Conservation (phyloP, 1,140 invertebrate genomes). For the Euwallacea similis region DNA sequence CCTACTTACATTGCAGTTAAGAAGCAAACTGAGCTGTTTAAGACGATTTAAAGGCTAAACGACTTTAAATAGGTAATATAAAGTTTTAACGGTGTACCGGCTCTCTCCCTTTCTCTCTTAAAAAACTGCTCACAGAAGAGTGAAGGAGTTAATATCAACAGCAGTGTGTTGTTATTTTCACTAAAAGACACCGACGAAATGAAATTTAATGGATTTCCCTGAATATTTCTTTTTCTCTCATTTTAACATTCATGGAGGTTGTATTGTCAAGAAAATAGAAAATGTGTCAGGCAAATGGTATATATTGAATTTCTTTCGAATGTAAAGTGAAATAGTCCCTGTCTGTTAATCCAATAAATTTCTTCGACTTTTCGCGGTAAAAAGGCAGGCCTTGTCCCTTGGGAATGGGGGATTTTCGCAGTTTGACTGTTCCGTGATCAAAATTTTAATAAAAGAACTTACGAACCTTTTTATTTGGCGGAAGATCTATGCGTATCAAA, state of each 20-base stretch:
- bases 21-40: slow-evolving; percentile 1
- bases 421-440: slow-evolving; percentile 28
- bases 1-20: slow-evolving; percentile 5
- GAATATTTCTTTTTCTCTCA: slow-evolving; percentile 34
- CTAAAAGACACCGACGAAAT: slow-evolving; percentile 7
- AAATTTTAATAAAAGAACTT: slow-evolving; percentile 29
- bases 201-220: slow-evolving; percentile 32
- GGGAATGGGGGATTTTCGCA: slow-evolving; percentile 29
- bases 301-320: slow-evolving; percentile 40
- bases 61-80: slow-evolving; percentile 3
- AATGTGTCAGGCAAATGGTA: slow-evolving; percentile 40
- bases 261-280: slow-evolving; percentile 40
- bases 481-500: no score
- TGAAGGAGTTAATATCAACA: no score
- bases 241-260: slow-evolving; percentile 40
- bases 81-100: slow-evolving; percentile 2
- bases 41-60: neutral
- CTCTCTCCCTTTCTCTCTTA: neutral
- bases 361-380: slow-evolving; percentile 38
- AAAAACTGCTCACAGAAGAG: no score
- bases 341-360: slow-evolving; percentile 41
- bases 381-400: slow-evolving; percentile 29
- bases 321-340: slow-evolving; percentile 40
- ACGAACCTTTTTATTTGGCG: neutral
- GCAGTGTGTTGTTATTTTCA: slow-evolving; percentile 1